Conservation (phyloP, 2,113 vertebrate species). For the Cephalopterus ornatus region DNA sequence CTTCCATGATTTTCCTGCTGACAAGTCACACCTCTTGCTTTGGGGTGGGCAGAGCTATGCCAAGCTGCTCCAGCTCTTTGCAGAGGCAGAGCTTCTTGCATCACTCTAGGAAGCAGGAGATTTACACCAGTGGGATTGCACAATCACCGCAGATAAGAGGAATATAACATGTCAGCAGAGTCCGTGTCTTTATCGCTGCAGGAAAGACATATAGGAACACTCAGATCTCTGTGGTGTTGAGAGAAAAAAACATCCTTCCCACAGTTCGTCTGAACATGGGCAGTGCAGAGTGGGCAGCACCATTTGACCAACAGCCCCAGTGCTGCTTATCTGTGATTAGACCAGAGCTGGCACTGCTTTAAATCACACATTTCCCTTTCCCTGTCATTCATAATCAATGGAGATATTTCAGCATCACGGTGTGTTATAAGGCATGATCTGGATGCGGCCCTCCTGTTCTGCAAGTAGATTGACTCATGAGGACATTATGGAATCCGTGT, state of each 20-base stretch:
- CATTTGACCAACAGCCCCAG: not conserved
- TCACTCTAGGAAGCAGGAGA: not conserved
- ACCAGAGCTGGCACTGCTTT: not conserved
- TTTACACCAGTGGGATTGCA: constrained; percentile 18
- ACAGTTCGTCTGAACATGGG: not conserved
- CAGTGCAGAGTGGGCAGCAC: not conserved
- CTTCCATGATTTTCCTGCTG: not conserved
- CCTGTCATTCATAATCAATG: not conserved
- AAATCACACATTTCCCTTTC: not conserved
- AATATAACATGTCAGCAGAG: constrained; percentile 39
- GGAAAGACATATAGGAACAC: not conserved
- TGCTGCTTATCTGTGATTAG: not conserved
- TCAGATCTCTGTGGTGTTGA: not conserved
- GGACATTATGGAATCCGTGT: not conserved
- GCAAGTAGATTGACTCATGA: not conserved
- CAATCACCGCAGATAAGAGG: constrained; percentile 22
- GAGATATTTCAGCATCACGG: not conserved
- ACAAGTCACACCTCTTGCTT: constrained; percentile 21
- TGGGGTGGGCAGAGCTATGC: not conserved
- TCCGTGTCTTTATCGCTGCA: not conserved
- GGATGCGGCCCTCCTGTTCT: not conserved
- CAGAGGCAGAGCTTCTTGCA: not conserved
- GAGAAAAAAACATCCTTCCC: not conserved
- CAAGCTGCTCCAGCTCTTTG: not conserved
- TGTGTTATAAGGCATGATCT: not conserved